A percentile compares a stretch with the other conserved stretches of the same genome.
Evolutionary conservation across 2,888 invertebrate genomes (phyloP).

Genomic region (Drosophila incognita): DNA sequence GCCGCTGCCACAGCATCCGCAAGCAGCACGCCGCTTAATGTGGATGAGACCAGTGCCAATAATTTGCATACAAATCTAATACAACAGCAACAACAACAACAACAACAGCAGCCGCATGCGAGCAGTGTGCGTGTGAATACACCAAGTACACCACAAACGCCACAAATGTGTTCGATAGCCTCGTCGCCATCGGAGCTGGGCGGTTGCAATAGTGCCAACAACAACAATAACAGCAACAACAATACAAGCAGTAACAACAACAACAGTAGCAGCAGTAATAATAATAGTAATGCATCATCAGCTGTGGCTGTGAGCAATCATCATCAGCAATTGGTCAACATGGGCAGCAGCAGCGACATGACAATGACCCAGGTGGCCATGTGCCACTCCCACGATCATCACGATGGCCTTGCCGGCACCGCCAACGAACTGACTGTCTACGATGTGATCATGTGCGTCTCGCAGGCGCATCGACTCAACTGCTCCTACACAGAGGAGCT

Average conservation of each 20-base stretch:
- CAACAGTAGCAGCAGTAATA: constrained; percentile 61
- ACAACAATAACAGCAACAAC: constrained; percentile 63
- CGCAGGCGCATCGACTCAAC: constrained; percentile 94
- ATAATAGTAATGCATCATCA: constrained; percentile 70
- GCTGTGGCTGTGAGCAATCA: constrained; percentile 71
- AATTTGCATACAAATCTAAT: constrained; percentile 63
- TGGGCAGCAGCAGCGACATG: constrained; percentile 62
- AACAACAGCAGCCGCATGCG: constrained; percentile 72
- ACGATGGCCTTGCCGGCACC: constrained; percentile 84
- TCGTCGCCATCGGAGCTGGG: constrained; percentile 84
- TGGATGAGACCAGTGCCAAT: constrained; percentile 68
- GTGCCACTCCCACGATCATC: constrained; percentile 64
- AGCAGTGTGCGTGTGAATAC: constrained; percentile 84
- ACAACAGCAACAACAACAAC: constrained; percentile 56
- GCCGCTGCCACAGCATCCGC: constrained; percentile 49
- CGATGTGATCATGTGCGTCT: constrained; percentile 91
- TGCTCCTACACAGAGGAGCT: constrained; percentile 95
- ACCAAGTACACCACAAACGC: constrained; percentile 86
- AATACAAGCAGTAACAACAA: constrained; percentile 42
- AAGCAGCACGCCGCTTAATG: constrained; percentile 64
- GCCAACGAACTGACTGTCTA: constrained; percentile 89
- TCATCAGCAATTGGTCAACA: constrained; percentile 68
- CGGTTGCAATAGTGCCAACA: constrained; percentile 83
- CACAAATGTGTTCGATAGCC: constrained; percentile 86
- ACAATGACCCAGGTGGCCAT: constrained; percentile 67